A percentile compares a stretch with the other conserved stretches of the same genome.
These are phyloP conservation scores for Sciurus carolinensis DNA, from an alignment of 2,797 vertebrate genomes.

Conservation along the genomic window DNA sequence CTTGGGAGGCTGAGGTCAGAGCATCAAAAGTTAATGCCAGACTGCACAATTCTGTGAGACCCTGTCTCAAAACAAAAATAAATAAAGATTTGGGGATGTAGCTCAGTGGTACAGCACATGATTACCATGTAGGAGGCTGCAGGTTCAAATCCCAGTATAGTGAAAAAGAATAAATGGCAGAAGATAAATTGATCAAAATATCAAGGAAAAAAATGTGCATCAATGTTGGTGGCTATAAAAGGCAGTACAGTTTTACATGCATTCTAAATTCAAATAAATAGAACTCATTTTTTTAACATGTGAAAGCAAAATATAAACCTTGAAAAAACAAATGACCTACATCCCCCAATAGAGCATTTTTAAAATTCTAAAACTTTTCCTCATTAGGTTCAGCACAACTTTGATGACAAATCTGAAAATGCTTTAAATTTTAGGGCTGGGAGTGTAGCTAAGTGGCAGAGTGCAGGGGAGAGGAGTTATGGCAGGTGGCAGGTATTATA, in stretches of 20 bases:
- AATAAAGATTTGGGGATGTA: too few species aligned
- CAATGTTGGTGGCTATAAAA: background rate
- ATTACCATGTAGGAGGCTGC: too few species aligned
- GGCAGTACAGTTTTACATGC: conserved; percentile 7
- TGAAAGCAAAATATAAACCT: conserved; percentile 36
- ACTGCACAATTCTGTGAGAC: too few species aligned
- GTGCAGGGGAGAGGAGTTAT: too few species aligned
- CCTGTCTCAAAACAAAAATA: too few species aligned
- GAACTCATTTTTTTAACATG: background rate
- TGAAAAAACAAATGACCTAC: background rate
- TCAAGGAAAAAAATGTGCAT: conserved; percentile 33
- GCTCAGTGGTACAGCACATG: too few species aligned
- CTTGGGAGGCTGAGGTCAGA: too few species aligned
- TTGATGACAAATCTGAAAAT: background rate
- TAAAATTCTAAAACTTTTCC: conserved; percentile 33
- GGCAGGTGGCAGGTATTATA: too few species aligned
- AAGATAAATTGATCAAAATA: conserved; percentile 59
- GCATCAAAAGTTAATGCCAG: too few species aligned
- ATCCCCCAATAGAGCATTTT: conserved; percentile 22
- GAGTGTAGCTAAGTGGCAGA: too few species aligned
- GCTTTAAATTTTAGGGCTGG: too few species aligned
- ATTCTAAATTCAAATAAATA: conserved; percentile 54
- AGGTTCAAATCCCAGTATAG: too few species aligned
- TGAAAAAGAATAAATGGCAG: background rate
- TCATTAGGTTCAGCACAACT: conserved; percentile 42